Percentiles rank a stretch among this genome's conserved stretches.
Evolutionary conservation across 2,797 vertebrate genomes (phyloP).

Genomic region (Glyptemys insculpta): DNA sequence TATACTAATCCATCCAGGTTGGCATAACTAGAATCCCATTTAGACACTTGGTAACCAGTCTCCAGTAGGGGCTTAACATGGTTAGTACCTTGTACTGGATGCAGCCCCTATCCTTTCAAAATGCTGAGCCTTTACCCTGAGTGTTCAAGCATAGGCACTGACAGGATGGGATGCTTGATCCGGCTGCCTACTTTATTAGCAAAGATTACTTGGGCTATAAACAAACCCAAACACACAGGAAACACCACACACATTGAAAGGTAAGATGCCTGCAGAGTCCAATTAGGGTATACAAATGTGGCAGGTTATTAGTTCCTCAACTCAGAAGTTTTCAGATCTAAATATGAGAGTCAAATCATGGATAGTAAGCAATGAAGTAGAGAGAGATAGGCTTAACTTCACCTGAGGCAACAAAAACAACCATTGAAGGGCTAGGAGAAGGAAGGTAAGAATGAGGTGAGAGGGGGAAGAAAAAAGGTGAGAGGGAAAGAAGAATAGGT

Average conservation of each 20-base stretch:
- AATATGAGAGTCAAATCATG: fast-evolving
- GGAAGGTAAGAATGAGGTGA: not conserved
- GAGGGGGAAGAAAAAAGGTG: not conserved
- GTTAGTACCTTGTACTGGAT: not conserved
- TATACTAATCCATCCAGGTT: not conserved
- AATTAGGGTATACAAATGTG: not conserved
- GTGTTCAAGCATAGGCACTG: not conserved
- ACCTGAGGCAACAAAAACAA: not conserved
- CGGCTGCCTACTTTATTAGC: not conserved
- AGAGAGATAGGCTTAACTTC: not conserved
- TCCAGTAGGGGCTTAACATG: not conserved
- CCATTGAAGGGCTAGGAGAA: not conserved
- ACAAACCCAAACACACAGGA: not conserved
- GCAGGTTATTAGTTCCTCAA: not conserved
- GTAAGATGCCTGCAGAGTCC: not conserved
- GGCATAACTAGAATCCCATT: not conserved
- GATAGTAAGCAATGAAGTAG: not conserved
- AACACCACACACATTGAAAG: not conserved
- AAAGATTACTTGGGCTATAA: not conserved
- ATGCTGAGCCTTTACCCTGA: not conserved
- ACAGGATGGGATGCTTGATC: not conserved
- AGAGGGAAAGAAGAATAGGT: not conserved
- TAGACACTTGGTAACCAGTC: not conserved
- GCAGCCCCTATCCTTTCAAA: not conserved
- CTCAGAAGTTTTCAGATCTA: not conserved